Conservation (phyloP, 2,797 vertebrate genomes). For the Malurus splendens region DNA sequence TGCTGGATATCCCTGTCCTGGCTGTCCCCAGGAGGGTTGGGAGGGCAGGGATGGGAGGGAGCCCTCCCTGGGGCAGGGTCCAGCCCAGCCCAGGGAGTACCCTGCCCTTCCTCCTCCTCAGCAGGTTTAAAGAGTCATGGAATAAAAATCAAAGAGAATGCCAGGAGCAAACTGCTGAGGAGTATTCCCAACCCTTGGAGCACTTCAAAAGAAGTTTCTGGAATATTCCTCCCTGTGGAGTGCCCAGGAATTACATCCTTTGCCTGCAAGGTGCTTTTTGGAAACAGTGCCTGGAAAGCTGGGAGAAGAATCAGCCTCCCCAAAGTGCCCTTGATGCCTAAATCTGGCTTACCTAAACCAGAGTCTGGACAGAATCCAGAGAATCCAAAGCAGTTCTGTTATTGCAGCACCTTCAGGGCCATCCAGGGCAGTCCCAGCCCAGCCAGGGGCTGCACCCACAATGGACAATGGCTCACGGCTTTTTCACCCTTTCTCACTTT, state of each 20-base stretch:
- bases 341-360: too few relatives aligned
- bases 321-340: too few relatives aligned
- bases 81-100: rapidly evolving
- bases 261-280: not conserved
- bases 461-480: too few relatives aligned
- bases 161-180: not conserved
- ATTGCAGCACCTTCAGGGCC: too few relatives aligned
- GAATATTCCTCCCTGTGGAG: not conserved
- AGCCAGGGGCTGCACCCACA: too few relatives aligned
- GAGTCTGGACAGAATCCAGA: too few relatives aligned
- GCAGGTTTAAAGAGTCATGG: not conserved
- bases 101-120: not conserved
- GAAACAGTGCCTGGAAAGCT: not conserved
- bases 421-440: too few relatives aligned
- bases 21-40: not conserved
- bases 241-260: not conserved
- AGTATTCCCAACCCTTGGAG: not conserved
- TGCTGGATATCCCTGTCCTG: not conserved
- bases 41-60: not conserved
- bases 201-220: not conserved
- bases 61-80: rapidly evolving
- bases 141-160: rapidly evolving
- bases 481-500: too few relatives aligned
- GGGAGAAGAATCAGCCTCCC: not conserved
- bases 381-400: too few relatives aligned